Base-by-base conservation (phyloP, 1,140 invertebrate genomes). In the Elymnias hypermnestra region DNA sequence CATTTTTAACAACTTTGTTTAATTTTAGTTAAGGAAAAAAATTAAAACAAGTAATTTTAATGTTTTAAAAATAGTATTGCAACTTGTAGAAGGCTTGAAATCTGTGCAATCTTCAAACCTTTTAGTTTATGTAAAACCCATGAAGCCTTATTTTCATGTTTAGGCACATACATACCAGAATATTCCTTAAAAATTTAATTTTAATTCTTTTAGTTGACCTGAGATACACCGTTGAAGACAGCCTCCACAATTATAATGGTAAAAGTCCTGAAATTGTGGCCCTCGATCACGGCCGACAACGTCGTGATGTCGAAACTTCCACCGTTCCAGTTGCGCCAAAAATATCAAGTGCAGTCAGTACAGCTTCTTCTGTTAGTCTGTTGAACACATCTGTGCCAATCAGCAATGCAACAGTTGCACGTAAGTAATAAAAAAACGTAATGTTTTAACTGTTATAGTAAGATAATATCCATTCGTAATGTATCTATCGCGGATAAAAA, bases 221-320 rank as follows among this genome's bases (percentile, higher is more conserved):
- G 14, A 48, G 46, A 15, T 69, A 69, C 33, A 26, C 19, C 7
- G 26, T 57, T 5, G 13, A 54, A 8, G 33, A 40, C 7, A 21
- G 29, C n/a, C 37, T 33, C 5, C 18, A 42, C 3, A 46, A 28
- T 23, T 28, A 37, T 3, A 38, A 22, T 18, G 35, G 13, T 2
- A 9, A 26, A 17, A 44, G 28, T 8, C 52, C 52, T 13, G 40
- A 56, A 7, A 42, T 69, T 25, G 29, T 57, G n/a, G 22, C 53
- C 5, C 31, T 49, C 33, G 42, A 49, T n/a, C 50, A 53, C 29
- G 37, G 23, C 8, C 47, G 62, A 8, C 14, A 48, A 18, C 48
- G 55, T 4, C 52, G 62, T 6, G 59, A 59, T 23, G 25, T 18
- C 10, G 25, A 46, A n/a, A 29, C 9, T 7, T 5, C n/a, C 26